phyloP scores from a whole-genome alignment of 2,888 invertebrate species.

The Himalopsyche tibetana region DNA sequence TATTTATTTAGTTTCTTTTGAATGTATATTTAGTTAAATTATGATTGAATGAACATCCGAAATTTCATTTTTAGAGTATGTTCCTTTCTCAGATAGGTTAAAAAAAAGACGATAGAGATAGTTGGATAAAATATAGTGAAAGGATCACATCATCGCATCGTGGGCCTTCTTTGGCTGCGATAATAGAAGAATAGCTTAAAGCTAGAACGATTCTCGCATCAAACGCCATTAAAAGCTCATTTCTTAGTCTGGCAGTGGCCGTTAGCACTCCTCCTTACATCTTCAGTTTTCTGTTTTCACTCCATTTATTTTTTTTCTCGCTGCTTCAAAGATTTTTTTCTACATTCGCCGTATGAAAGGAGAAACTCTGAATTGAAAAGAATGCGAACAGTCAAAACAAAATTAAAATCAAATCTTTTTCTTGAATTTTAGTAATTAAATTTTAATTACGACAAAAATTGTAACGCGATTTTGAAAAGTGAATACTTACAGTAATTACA shows the following conservation, averaged over 20 bases:
- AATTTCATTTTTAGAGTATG: no score
- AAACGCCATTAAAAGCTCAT: constrained; percentile 66
- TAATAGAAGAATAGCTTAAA: constrained; percentile 61
- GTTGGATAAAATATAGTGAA: constrained; percentile 31
- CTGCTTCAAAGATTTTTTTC: constrained; percentile 47
- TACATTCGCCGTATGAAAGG: constrained; percentile 25
- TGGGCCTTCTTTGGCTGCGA: constrained; percentile 37
- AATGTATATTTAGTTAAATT: no score
- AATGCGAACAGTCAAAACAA: constrained; percentile 34
- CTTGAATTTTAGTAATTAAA: not conserved
- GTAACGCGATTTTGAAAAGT: no score
- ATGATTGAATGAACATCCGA: no score
- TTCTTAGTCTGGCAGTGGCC: constrained; percentile 63
- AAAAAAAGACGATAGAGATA: not conserved
- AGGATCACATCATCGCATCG: constrained; percentile 29
- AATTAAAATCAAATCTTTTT: not conserved
- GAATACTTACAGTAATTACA: not conserved
- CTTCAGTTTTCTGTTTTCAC: constrained; percentile 63
- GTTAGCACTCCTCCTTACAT: constrained; percentile 61
- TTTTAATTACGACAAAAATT: not conserved
- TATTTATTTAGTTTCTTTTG: no score
- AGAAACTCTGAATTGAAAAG: constrained; percentile 39
- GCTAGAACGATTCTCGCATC: constrained; percentile 64
- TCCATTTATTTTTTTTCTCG: constrained; percentile 62
- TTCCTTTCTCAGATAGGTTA: no score